Evolutionary conservation across 2,113 vertebrate species (phyloP), one percentile per base, ranked within the genome.

Genomic region (Budorcas taxicolor): DNA sequence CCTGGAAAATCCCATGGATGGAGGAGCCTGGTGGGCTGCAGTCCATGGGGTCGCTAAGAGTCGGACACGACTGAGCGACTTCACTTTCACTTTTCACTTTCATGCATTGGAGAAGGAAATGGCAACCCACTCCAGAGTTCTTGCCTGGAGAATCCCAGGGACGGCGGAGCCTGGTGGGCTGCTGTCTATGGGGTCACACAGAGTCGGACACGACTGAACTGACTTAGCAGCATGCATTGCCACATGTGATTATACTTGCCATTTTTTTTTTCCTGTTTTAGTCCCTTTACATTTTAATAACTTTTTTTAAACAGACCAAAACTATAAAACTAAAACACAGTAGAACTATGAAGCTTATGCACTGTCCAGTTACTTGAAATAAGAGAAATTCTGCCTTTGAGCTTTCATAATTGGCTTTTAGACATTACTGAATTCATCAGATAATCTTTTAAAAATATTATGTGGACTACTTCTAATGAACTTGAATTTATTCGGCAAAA

Each of bases 341-440:
- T 91, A 92, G 31, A 19, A 17, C 36, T 80, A 3, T 87, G n/a
- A 60, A 60, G 23, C n/a, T 71, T 87, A 40, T 87, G 19, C 7
- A 62, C 76, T 53, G 7, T 74, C 57, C n/a, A 62, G 16, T 91
- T 94, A 81, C 9, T 87, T 87, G 67, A 83, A 93, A 47, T 17
- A 71, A 53, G 36, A 52, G n/a, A 85, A 67, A 55, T 47, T 94
- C 78, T 86, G 55, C n/a, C 43, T 85, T 92, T 94, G 76, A 71
- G 23, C 36, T 91, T 93, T 96, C 40, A 87, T 43, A 31, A 92
- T 95, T 89, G 12, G 57, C 33, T 93, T 64, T 83, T 81, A 47
- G 29, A 53, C 6, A 91, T n/a, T 29, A 64, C 3, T 89, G 27
- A 81, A 47, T 53, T 94, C 33, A 91, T 83, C 55, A 97, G 19